Evolutionary conservation across 2,797 vertebrate species (phyloP).

Genomic region (Ciconia nigra): DNA sequence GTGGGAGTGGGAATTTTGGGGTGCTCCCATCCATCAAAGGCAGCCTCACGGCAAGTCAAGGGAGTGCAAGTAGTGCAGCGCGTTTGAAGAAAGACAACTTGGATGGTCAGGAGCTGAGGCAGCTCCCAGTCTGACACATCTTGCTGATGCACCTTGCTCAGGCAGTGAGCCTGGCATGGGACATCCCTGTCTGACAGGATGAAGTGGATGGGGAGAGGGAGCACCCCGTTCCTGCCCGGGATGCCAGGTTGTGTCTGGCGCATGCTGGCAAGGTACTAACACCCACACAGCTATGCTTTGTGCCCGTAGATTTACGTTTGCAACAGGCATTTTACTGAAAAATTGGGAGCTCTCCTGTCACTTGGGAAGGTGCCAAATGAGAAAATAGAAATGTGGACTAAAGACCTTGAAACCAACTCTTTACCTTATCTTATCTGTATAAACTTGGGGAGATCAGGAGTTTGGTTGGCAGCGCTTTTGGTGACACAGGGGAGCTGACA

Average conservation of each 20-base stretch:
- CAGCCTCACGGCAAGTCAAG: neutral
- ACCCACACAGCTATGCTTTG: neutral
- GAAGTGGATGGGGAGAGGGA: neutral
- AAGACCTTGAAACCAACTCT: neutral
- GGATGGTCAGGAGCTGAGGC: neutral
- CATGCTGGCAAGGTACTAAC: fast-evolving
- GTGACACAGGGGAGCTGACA: neutral
- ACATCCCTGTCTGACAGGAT: neutral
- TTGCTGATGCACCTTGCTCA: neutral
- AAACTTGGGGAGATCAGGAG: neutral
- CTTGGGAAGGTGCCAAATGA: neutral
- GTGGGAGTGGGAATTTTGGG: neutral
- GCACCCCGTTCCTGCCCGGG: neutral
- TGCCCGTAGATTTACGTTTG: neutral
- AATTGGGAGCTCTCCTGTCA: neutral
- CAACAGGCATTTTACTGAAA: neutral
- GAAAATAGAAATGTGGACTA: neutral
- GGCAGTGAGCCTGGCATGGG: neutral
- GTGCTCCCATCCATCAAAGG: neutral
- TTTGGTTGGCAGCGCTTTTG: neutral
- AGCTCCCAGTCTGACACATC: neutral
- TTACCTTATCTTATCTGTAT: neutral
- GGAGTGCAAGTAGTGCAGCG: neutral
- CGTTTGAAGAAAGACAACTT: neutral
- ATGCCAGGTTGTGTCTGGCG: neutral